These are phyloP conservation scores for Melanotaenia trifasciata DNA, from an alignment of 2,797 vertebrate species.

Conservation along the genomic window DNA sequence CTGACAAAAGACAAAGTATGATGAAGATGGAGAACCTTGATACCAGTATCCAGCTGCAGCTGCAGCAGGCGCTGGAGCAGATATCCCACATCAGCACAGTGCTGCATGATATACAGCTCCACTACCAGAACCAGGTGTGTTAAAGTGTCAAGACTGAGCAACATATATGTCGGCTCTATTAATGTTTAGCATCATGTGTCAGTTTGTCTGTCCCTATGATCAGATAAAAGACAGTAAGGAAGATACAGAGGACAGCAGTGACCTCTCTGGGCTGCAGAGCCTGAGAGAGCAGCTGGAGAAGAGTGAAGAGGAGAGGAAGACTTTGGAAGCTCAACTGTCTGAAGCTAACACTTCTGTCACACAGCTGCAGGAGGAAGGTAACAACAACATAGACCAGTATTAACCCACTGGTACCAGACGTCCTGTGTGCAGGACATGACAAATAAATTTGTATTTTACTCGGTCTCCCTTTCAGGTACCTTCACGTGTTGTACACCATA, in stretches of 20 bases:
- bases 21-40: conserved; percentile 55
- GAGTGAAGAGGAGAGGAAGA: conserved; percentile 62
- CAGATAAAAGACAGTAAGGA: conserved; percentile 69
- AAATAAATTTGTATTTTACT: background rate
- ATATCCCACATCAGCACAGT: conserved; percentile 65
- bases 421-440: background rate
- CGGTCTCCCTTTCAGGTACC: background rate
- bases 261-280: conserved; percentile 63
- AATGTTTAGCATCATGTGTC: rapidly evolving
- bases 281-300: conserved; percentile 65
- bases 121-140: conserved; percentile 75
- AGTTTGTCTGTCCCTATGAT: background rate
- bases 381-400: background rate
- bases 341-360: conserved; percentile 48
- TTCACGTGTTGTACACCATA: background rate
- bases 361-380: conserved; percentile 80
- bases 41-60: conserved; percentile 67
- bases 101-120: conserved; percentile 74
- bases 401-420: background rate
- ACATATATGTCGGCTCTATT: background rate
- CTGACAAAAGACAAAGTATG: conserved; percentile 59
- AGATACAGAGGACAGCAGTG: conserved; percentile 28
- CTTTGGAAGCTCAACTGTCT: conserved; percentile 59
- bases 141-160: background rate
- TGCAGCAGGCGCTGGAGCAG: conserved; percentile 81